phyloP scores from a whole-genome alignment of 2,888 invertebrate species.

The Panzeria rudis region DNA sequence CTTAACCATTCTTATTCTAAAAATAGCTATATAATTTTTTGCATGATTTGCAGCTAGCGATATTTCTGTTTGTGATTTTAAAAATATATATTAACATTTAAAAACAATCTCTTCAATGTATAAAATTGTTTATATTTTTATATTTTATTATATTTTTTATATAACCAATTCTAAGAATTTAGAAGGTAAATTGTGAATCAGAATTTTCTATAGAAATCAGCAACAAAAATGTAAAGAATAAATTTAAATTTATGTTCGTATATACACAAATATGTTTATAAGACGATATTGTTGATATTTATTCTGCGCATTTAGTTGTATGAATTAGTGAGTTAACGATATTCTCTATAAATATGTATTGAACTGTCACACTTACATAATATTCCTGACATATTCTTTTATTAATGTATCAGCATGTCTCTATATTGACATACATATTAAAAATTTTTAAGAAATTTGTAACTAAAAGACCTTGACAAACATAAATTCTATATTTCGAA shows the following conservation, averaged over 20 bases:
- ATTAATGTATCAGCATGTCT: conserved; percentile 14
- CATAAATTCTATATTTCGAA: not conserved
- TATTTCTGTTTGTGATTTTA: conserved; percentile 1
- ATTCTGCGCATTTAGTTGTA: not conserved
- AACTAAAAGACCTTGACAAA: conserved; percentile 4
- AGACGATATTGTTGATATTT: not conserved
- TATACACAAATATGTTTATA: not conserved
- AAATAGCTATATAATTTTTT: no score
- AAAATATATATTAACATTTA: not conserved
- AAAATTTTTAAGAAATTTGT: conserved; percentile 42
- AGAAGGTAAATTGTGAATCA: not conserved
- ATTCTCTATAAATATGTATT: not conserved
- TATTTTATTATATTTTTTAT: not conserved
- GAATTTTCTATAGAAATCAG: not conserved
- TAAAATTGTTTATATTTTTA: no score
- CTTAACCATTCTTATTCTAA: no score
- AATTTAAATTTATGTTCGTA: not conserved
- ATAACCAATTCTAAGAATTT: not conserved
- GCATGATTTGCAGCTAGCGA: not conserved
- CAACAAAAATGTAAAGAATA: conserved; percentile 4
- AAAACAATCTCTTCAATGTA: not conserved
- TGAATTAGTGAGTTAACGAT: not conserved
- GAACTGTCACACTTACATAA: not conserved
- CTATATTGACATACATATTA: conserved; percentile 39
- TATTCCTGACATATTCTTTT: not conserved